Evolutionary conservation across 2,113 vertebrate genomes (phyloP).

Genomic region (Austrofundulus limnaeus): DNA sequence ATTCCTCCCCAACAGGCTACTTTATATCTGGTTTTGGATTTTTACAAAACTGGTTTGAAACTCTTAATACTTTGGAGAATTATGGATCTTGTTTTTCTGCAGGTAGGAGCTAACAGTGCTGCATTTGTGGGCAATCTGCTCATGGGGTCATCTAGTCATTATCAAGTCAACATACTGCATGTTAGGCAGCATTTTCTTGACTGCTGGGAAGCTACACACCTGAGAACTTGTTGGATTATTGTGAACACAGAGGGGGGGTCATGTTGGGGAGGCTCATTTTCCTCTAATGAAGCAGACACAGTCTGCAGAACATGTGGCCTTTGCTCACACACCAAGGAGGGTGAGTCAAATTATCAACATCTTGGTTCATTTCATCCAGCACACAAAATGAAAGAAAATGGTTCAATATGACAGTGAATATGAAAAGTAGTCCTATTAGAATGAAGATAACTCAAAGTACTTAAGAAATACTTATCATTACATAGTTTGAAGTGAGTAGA

Average conservation of each 20-base stretch:
- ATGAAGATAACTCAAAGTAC: not conserved
- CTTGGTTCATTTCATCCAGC: not conserved
- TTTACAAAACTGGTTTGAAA: not conserved
- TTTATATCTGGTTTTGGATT: not conserved
- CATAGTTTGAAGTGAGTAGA: too few relatives aligned
- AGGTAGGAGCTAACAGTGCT: conserved; percentile 16
- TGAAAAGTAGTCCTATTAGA: not conserved
- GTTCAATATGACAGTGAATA: not conserved
- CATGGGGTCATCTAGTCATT: conserved; percentile 20
- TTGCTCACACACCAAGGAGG: conserved; percentile 12
- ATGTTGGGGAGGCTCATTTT: conserved; percentile 9
- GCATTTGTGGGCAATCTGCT: conserved; percentile 10
- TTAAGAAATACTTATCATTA: not conserved
- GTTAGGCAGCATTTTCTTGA: conserved; percentile 8
- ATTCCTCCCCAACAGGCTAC: not conserved
- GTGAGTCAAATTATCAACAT: not conserved
- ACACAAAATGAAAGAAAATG: conserved; percentile 13
- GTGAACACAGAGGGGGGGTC: conserved; percentile 25
- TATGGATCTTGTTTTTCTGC: conserved; percentile 1
- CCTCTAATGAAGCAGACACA: conserved; percentile 33
- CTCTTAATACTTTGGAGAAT: conserved; percentile 3
- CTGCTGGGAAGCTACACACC: conserved; percentile 14
- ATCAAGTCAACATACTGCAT: conserved; percentile 39
- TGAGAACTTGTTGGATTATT: conserved; percentile 16
- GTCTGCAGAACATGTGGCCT: conserved; percentile 12